Percentiles rank a stretch among this genome's conserved stretches.
These are phyloP conservation scores for Arrhamphus sclerolepis DNA, from an alignment of 2,797 vertebrate genomes.

Conservation along the genomic window DNA sequence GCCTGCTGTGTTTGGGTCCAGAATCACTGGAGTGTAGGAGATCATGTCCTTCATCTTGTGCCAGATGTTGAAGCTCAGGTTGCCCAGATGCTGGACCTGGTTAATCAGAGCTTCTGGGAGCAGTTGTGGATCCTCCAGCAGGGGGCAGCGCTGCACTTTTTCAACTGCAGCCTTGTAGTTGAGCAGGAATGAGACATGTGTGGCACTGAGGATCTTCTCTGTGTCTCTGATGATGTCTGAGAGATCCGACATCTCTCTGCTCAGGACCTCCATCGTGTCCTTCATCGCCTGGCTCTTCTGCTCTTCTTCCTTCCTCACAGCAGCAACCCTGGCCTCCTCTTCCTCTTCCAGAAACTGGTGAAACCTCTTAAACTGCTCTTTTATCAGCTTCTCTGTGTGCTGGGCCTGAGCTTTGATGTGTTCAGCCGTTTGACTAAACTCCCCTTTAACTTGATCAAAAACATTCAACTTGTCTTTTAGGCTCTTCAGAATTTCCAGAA, in stretches of 20 bases:
- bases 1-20: slow-evolving; percentile 9
- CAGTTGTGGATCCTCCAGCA: slow-evolving; percentile 3
- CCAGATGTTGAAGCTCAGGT: slow-evolving; percentile 14
- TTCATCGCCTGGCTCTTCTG: not conserved
- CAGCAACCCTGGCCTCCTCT: not conserved
- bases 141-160: not conserved
- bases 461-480: slow-evolving; percentile 1
- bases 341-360: slow-evolving; percentile 13
- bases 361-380: not conserved
- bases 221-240: slow-evolving; percentile 6
- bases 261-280: slow-evolving; percentile 6
- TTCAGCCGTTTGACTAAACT: not conserved
- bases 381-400: not conserved
- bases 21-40: slow-evolving; percentile 1
- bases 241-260: not conserved
- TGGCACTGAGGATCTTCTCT: slow-evolving; percentile 6
- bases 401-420: not conserved
- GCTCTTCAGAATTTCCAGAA: not conserved
- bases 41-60: slow-evolving; percentile 1
- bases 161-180: not conserved
- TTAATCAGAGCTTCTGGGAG: not conserved
- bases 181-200: not conserved
- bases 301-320: slow-evolving; percentile 4
- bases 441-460: not conserved
- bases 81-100: slow-evolving; percentile 8